A percentile compares a stretch with the other conserved stretches of the same genome.
Conservation (phyloP, 2,888 invertebrate species). For the Lycaena phlaeas region DNA sequence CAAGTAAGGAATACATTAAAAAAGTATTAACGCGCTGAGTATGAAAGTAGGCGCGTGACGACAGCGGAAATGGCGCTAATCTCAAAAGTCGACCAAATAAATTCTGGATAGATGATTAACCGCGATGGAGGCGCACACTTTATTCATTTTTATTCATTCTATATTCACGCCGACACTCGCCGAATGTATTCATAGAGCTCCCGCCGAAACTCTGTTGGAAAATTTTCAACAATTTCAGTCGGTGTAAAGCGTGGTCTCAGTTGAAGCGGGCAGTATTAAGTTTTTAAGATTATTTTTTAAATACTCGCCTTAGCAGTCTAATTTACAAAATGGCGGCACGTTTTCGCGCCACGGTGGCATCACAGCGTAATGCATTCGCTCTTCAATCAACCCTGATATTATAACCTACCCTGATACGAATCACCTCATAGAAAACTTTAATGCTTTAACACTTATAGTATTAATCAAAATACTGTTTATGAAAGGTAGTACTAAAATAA, state of each 20-base stretch:
- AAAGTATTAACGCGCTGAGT: conserved; percentile 7
- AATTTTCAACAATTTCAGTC: conserved; percentile 28
- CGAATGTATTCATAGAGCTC: conserved; percentile 59
- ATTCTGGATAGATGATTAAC: conserved; percentile 54
- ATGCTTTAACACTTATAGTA: no score
- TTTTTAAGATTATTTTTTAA: no score
- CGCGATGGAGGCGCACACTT: conserved; percentile 29
- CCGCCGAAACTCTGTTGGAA: conserved; percentile 33
- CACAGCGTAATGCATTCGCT: no score
- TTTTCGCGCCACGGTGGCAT: no score
- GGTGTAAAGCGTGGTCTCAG: conserved; percentile 9
- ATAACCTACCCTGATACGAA: no score
- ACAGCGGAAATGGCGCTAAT: conserved; percentile 27
- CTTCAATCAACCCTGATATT: no score
- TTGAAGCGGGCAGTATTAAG: no score
- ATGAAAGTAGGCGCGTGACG: conserved; percentile 14
- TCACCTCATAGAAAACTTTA: no score
- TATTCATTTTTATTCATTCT: conserved; percentile 58
- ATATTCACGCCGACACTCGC: conserved; percentile 47
- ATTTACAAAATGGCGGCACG: no score
- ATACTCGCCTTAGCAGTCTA: no score
- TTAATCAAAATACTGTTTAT: no score
- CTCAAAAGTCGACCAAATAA: conserved; percentile 33
- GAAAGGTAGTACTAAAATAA: no score
- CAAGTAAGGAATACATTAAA: not conserved